Conservation (phyloP, 2,888 invertebrate species). For the Timandra comae region DNA sequence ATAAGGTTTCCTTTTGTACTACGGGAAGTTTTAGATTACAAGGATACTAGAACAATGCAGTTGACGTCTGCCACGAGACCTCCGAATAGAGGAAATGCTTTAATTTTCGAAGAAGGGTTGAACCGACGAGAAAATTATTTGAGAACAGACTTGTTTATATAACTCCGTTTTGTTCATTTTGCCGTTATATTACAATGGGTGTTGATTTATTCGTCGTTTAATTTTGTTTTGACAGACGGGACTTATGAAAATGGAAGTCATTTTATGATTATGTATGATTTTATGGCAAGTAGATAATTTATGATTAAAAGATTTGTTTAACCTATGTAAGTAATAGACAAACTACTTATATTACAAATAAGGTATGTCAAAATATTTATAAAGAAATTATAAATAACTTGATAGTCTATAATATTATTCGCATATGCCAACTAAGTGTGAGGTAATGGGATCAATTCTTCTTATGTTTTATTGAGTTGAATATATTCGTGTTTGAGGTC, state of each 20-base stretch:
- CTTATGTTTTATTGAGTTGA: too few relatives aligned
- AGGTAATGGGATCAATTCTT: too few relatives aligned
- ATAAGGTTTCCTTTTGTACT: constrained; percentile 16
- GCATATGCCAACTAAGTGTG: too few relatives aligned
- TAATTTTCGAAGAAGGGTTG: constrained; percentile 21
- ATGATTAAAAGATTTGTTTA: neutral
- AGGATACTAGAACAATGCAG: constrained; percentile 29
- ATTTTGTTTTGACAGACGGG: neutral
- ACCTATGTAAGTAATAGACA: neutral
- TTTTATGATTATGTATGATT: neutral
- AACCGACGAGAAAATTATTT: constrained; percentile 12
- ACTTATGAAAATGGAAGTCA: neutral
- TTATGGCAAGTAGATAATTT: neutral
- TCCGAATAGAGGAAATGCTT: constrained; percentile 32
- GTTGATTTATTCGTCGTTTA: too few relatives aligned
- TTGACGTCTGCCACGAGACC: constrained; percentile 38
- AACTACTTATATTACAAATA: too few relatives aligned
- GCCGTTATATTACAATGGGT: neutral
- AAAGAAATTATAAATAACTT: too few relatives aligned
- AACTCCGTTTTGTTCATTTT: constrained; percentile 4
- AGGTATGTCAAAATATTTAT: too few relatives aligned
- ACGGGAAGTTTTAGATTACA: constrained; percentile 9
- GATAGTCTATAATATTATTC: too few relatives aligned
- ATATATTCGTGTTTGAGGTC: too few relatives aligned
- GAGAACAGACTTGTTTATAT: constrained; percentile 11